Evolutionary conservation across 2,888 invertebrate species (phyloP).

Genomic region (Agrochola lota): DNA sequence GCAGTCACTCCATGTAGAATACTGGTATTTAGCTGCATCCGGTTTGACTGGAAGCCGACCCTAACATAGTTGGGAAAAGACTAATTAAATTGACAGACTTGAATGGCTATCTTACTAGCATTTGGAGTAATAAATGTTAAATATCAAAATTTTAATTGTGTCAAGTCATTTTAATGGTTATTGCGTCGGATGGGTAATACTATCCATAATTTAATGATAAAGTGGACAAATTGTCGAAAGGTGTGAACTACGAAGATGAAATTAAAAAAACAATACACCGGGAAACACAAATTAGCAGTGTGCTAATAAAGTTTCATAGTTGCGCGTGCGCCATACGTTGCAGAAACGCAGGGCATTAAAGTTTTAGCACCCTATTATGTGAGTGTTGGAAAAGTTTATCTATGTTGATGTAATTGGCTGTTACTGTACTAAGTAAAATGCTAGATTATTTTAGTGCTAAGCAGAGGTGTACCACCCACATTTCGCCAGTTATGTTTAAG

Average conservation of each 20-base stretch:
- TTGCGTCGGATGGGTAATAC: not conserved
- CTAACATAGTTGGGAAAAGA: too few species aligned
- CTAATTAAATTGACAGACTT: too few species aligned
- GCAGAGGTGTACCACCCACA: not conserved
- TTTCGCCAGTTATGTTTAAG: not conserved
- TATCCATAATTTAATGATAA: conserved; percentile 15
- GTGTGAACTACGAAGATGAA: conserved; percentile 4
- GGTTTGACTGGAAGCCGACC: too few species aligned
- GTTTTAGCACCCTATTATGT: conserved; percentile 26
- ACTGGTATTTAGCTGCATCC: too few species aligned
- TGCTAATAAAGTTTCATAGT: conserved; percentile 34
- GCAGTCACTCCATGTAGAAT: too few species aligned
- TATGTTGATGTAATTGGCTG: not conserved
- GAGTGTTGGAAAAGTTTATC: conserved; percentile 14
- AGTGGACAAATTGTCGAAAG: conserved; percentile 33
- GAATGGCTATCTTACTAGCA: conserved; percentile 8
- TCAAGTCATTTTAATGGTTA: conserved; percentile 32
- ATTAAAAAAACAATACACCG: conserved; percentile 24
- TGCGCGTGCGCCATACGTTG: not conserved
- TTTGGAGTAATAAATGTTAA: conserved; percentile 20
- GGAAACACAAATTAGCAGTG: conserved; percentile 32
- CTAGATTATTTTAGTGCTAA: not conserved
- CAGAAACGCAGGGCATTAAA: conserved; percentile 13
- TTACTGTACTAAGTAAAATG: conserved; percentile 11
- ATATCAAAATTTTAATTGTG: conserved; percentile 28